Percentiles rank a stretch among this genome's conserved stretches.
phyloP scores from a whole-genome alignment of 53 echinoderm and acorn worm genomes.

The Arbacia lixula region DNA sequence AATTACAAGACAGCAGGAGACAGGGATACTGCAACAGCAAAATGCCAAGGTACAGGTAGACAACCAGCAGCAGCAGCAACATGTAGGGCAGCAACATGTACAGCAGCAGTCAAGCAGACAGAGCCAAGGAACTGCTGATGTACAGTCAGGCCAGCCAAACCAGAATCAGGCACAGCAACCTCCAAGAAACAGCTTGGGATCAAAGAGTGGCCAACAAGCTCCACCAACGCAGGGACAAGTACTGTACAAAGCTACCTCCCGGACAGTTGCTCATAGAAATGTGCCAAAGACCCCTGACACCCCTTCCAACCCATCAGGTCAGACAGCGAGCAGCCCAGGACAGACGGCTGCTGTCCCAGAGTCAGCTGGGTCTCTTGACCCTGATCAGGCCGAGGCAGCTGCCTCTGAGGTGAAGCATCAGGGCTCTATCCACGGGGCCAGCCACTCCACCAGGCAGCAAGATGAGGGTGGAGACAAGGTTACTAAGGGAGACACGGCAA shows the following conservation, averaged over 20 bases:
- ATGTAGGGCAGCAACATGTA: background rate
- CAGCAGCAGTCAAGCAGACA: background rate
- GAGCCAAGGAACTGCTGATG: background rate
- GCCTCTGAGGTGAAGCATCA: background rate
- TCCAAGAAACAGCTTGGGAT: too few species aligned
- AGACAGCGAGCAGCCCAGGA: background rate
- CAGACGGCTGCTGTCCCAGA: background rate
- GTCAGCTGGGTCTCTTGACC: background rate
- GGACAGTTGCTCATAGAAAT: conserved; percentile 21
- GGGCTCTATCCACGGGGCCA: background rate
- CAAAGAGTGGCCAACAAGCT: background rate
- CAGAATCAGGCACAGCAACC: background rate
- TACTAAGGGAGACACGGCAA: conserved; percentile 50
- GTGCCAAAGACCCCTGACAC: background rate
- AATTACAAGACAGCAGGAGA: too few species aligned
- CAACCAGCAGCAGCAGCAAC: background rate
- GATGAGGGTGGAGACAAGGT: background rate
- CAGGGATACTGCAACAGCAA: background rate
- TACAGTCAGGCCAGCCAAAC: background rate
- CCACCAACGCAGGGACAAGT: background rate
- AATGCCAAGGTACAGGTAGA: background rate
- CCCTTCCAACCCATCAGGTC: background rate
- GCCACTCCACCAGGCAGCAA: background rate
- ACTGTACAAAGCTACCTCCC: conserved; percentile 14
- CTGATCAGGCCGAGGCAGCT: background rate